phyloP scores from a whole-genome alignment of 2,113 vertebrate species.

The Chaetorhynchus papuensis region DNA sequence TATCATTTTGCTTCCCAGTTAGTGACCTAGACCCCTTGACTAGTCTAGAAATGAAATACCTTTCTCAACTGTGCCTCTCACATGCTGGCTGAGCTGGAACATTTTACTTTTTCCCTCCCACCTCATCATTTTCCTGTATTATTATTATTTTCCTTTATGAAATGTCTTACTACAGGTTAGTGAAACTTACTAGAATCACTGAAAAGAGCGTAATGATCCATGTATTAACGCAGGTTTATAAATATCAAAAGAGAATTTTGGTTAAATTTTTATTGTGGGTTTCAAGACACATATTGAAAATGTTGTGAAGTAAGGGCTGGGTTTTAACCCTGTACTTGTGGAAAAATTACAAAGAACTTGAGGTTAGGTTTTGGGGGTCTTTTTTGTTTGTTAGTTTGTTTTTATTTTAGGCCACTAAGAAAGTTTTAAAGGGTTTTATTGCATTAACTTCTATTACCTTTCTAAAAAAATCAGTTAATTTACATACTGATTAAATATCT shows the following conservation, averaged over 20 bases:
- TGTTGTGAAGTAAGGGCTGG: neutral
- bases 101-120: neutral
- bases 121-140: neutral
- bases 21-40: neutral
- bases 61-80: neutral
- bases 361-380: neutral
- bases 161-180: neutral
- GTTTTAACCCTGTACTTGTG: neutral
- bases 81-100: neutral
- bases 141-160: neutral
- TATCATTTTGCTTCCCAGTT: neutral
- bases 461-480: conserved; percentile 11
- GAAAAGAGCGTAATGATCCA: neutral
- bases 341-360: neutral
- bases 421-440: neutral
- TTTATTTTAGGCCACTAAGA: neutral
- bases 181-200: neutral
- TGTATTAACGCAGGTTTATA: neutral
- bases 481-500: conserved; percentile 50
- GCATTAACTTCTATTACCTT: neutral
- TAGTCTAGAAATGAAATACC: neutral
- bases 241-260: neutral
- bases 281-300: neutral
- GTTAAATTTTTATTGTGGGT: neutral
- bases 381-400: neutral